phyloP scores from a whole-genome alignment of 2,113 vertebrate species.

The Eolophus roseicapilla region DNA sequence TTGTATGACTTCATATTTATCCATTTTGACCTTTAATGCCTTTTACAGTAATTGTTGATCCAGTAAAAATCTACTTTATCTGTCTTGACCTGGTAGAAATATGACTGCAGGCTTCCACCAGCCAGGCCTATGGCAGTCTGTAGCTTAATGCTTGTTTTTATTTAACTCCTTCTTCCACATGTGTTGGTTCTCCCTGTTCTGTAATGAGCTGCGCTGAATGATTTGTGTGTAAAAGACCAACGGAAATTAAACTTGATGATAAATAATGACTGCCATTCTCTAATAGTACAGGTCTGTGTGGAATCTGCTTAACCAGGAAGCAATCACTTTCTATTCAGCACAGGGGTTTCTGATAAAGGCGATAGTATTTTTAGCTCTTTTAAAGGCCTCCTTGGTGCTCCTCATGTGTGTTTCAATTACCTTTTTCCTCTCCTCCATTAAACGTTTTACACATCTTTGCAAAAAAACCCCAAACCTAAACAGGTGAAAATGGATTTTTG shows the following conservation, averaged over 20 bases:
- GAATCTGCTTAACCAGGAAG: background rate
- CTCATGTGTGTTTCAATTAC: background rate
- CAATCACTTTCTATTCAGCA: background rate
- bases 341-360: background rate
- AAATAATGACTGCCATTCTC: background rate
- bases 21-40: slow-evolving; percentile 59
- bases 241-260: background rate
- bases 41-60: slow-evolving; percentile 55
- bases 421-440: background rate
- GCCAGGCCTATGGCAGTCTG: background rate
- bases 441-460: background rate
- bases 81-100: slow-evolving; percentile 8
- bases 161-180: background rate
- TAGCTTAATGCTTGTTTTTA: background rate
- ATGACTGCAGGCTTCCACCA: background rate
- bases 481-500: background rate
- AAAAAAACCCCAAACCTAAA: background rate
- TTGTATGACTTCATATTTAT: slow-evolving; percentile 62
- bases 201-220: background rate
- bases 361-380: background rate
- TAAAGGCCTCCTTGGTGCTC: background rate
- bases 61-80: slow-evolving; percentile 50
- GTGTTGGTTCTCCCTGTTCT: background rate
- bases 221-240: background rate
- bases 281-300: background rate